Evolutionary conservation across 2,113 vertebrate genomes (phyloP).

Genomic region (Actenoides lindsayi): DNA sequence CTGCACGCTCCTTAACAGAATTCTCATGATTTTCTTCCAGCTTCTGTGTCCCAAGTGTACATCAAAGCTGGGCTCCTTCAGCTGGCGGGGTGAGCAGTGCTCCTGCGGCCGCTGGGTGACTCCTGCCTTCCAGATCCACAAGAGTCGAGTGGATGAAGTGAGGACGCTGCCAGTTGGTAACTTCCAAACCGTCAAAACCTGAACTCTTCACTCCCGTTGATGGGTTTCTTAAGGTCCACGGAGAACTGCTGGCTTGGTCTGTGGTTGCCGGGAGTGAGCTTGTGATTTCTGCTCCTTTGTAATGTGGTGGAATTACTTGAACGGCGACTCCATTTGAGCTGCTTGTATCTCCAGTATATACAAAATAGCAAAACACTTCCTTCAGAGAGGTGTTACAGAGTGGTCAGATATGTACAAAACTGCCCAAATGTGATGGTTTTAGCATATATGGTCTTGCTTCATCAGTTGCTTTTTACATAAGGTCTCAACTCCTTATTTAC

Average conservation of each 20-base stretch:
- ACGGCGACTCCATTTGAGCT: not conserved
- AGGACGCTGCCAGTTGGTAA: constrained; percentile 67
- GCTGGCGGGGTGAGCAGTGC: constrained; percentile 92
- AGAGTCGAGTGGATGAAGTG: constrained; percentile 90
- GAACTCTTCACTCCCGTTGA: rapidly evolving
- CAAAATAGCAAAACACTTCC: not conserved
- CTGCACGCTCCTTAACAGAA: rapidly evolving
- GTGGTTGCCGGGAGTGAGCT: not conserved
- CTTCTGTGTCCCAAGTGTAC: constrained; percentile 93
- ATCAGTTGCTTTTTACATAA: not conserved
- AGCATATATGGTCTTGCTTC: not conserved
- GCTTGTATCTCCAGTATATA: not conserved
- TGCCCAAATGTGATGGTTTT: not conserved
- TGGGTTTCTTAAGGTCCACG: rapidly evolving
- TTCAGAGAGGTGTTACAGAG: not conserved
- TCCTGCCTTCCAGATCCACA: constrained; percentile 94
- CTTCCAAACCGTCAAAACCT: constrained; percentile 30
- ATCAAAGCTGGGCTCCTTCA: constrained; percentile 92
- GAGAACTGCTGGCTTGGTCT: not conserved
- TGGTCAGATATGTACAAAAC: not conserved
- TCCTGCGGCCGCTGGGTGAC: constrained; percentile 95
- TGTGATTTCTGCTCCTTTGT: not conserved
- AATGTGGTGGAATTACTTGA: not conserved
- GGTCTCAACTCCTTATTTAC: not conserved
- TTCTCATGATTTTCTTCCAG: constrained; percentile 67